Percentiles rank a stretch among this genome's conserved stretches.
Evolutionary conservation across 2,888 invertebrate genomes (phyloP).

Genomic region (Nebria salina): DNA sequence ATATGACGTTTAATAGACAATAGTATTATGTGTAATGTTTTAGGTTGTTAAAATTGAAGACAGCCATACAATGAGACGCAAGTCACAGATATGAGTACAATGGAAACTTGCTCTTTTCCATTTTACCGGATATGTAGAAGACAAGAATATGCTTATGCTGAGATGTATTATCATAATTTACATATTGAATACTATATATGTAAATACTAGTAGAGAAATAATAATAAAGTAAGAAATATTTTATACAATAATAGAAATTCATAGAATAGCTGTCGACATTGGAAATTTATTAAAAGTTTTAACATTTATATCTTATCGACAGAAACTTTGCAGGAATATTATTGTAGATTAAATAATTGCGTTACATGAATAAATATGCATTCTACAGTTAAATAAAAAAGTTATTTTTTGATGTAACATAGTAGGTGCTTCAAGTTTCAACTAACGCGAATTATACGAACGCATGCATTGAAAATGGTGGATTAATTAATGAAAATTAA

Average conservation of each 20-base stretch:
- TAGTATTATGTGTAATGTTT: neutral
- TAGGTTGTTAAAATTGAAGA: neutral
- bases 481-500: neutral
- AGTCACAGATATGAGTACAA: slow-evolving; percentile 2
- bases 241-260: no score
- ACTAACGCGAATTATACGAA: neutral
- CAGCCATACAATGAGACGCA: neutral
- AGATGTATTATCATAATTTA: neutral
- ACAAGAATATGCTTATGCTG: neutral
- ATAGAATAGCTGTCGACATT: no score
- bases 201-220: no score
- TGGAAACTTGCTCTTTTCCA: neutral
- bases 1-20: no score
- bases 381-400: no score
- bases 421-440: neutral
- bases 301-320: no score
- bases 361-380: no score
- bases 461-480: neutral
- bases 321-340: neutral
- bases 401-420: no score
- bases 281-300: no score
- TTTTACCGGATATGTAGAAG: neutral
- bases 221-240: no score
- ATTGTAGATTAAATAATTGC: neutral
- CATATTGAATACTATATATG: neutral